Evolutionary conservation across 2,888 invertebrate species (phyloP), one percentile per base, ranked within the genome.

Genomic region (Pachliopta kotzebuea): DNA sequence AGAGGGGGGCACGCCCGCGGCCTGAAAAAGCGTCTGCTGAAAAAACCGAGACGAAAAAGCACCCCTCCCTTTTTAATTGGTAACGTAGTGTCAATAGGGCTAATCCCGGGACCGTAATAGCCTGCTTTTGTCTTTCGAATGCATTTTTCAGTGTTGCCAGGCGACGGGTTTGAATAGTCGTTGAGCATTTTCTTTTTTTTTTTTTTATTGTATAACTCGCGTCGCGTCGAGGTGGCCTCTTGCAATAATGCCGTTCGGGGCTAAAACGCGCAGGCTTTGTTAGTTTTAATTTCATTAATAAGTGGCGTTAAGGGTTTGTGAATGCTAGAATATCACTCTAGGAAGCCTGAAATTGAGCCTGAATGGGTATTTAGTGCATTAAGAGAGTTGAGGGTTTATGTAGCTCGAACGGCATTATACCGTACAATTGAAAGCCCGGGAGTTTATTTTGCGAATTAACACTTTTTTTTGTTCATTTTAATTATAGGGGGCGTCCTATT

Each of bases 41-140:
- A 91, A 91, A 91, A 91, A 86, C 88, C 85, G 89, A 90, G 90
- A 90, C 90, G 90, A 90, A 91, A 91, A 88, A 88, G 87, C 88
- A 88, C 88, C 90, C 90, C 89, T 84, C 89, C 90, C 87, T 85
- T 90, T 91, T 91, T 90, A 91, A 91, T 91, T 90, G 91, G 91
- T 89, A 90, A 90, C 89, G 90, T 86, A 89, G 89, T 90, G 91
- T 90, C 91, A 90, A 90, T 91, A 90, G 90, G 88, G 89, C 90
- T 90, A 91, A 91, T 91, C 89, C 88, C 78, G 83, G 83, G 79
- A 78, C 78, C 77, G 86, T 90, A 89, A 90, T 90, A 85, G 88
- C 83, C 79, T 83, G 81, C 88, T 88, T 88, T 90, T 90, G 89
- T 90, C 84, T 88, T 80, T 73, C 75, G 83, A 79, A 88, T 89